phyloP scores from a whole-genome alignment of 1,140 invertebrate species.

The Akabosia matsudoensis region DNA sequence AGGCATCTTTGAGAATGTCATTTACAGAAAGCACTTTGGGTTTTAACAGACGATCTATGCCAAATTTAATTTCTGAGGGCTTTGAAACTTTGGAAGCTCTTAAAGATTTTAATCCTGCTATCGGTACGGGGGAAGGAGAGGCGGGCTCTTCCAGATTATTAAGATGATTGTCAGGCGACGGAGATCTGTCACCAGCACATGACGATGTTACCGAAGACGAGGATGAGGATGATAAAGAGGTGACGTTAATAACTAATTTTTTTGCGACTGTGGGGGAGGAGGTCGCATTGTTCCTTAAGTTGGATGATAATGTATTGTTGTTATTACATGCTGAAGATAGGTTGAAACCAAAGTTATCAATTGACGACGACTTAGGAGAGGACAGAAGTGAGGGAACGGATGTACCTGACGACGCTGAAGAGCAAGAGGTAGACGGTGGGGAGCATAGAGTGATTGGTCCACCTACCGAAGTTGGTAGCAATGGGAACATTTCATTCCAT shows the following conservation, averaged over 20 bases:
- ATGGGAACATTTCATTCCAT: slow-evolving; percentile 43
- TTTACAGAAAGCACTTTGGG: slow-evolving; percentile 46
- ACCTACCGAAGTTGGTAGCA: slow-evolving; percentile 30
- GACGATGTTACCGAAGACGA: slow-evolving; percentile 5
- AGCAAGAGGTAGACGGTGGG: background rate
- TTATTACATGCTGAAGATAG: slow-evolving; percentile 17
- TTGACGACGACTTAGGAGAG: slow-evolving; percentile 35
- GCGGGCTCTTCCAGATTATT: background rate
- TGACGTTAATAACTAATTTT: background rate
- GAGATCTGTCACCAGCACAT: background rate
- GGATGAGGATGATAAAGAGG: slow-evolving; percentile 24
- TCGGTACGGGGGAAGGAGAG: background rate
- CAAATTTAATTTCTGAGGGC: slow-evolving; percentile 45
- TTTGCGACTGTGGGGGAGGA: background rate
- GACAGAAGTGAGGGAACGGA: slow-evolving; percentile 31
- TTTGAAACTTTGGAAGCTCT: background rate
- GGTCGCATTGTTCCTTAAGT: background rate
- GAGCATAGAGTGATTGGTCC: background rate
- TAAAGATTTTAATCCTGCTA: background rate
- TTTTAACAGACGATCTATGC: slow-evolving; percentile 45
- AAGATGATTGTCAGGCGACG: background rate
- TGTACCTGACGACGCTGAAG: slow-evolving; percentile 32
- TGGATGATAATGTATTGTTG: background rate
- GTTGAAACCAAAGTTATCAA: too few species aligned
- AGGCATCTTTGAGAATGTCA: slow-evolving; percentile 40